Conservation (phyloP, 2,797 vertebrate species). For the Betta splendens region DNA sequence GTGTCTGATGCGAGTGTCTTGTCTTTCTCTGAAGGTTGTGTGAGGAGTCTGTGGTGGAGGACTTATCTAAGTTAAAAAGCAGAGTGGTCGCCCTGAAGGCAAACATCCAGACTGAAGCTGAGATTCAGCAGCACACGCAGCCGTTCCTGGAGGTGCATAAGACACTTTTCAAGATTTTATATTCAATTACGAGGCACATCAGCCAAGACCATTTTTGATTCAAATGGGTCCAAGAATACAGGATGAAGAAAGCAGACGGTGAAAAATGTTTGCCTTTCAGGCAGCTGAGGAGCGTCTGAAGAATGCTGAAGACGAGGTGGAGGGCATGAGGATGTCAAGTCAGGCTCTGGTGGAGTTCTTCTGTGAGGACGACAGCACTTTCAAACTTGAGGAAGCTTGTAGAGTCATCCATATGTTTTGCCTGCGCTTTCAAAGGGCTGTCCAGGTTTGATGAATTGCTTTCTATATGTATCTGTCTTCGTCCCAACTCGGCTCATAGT, state of each 20-base stretch:
- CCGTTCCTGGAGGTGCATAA: constrained; percentile 81
- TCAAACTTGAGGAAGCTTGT: constrained; percentile 84
- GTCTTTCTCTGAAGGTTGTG: constrained; percentile 71
- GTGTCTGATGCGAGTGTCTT: constrained; percentile 6
- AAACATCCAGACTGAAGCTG: constrained; percentile 71
- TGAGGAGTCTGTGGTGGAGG: constrained; percentile 83
- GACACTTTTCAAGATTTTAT: not conserved
- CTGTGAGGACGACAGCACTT: constrained; percentile 84
- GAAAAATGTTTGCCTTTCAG: constrained; percentile 53
- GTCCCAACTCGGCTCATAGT: not conserved
- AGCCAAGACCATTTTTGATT: not conserved
- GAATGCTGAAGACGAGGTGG: constrained; percentile 80
- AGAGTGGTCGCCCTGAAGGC: constrained; percentile 73
- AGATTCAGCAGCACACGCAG: constrained; percentile 77
- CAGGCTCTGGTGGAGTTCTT: constrained; percentile 85
- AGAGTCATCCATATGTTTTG: constrained; percentile 82
- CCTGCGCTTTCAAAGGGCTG: constrained; percentile 82
- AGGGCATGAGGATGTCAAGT: constrained; percentile 81
- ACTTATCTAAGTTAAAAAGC: constrained; percentile 80
- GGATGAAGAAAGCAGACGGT: too few relatives aligned
- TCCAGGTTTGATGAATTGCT: constrained; percentile 75
- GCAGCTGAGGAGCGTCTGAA: constrained; percentile 78
- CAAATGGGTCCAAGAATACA: not conserved
- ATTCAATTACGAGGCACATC: not conserved
- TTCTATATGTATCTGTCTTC: not conserved